A percentile compares a stretch with the other conserved stretches of the same genome.
Conservation (phyloP, 2,113 vertebrate species). For the Chinchilla lanigera region DNA sequence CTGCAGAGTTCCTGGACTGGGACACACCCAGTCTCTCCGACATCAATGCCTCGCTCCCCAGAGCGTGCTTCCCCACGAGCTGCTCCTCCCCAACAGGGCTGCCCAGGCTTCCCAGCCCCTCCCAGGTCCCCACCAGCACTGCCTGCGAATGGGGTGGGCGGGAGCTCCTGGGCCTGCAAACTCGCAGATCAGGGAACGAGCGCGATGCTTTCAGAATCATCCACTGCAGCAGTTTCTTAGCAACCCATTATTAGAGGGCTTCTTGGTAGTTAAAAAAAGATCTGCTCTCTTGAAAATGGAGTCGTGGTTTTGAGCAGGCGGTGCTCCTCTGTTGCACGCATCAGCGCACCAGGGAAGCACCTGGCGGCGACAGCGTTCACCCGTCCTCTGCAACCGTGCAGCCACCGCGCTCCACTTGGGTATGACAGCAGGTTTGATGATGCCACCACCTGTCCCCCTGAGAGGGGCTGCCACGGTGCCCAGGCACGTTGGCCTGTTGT, state of each 20-base stretch:
- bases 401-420: neutral
- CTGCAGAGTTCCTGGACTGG: rapidly evolving
- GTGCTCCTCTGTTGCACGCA: neutral
- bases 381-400: rapidly evolving
- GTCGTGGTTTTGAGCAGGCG: neutral
- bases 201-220: neutral
- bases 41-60: neutral
- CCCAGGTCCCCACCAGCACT: neutral
- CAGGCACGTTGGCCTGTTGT: rapidly evolving
- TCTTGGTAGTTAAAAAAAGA: constrained; percentile 51
- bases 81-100: rapidly evolving
- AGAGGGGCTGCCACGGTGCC: rapidly evolving
- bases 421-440: constrained; percentile 48
- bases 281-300: neutral
- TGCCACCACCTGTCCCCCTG: neutral
- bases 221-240: constrained; percentile 56
- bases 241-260: constrained; percentile 54
- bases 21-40: neutral
- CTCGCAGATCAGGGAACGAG: neutral
- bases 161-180: neutral
- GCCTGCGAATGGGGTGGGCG: too few species aligned
- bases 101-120: neutral
- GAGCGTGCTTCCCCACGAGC: rapidly evolving
- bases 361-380: neutral
- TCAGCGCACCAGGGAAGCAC: neutral